A percentile compares a stretch with the other conserved stretches of the same genome.
Evolutionary conservation across 1,140 invertebrate genomes (phyloP).

Genomic region (Dinoponera quadriceps): DNA sequence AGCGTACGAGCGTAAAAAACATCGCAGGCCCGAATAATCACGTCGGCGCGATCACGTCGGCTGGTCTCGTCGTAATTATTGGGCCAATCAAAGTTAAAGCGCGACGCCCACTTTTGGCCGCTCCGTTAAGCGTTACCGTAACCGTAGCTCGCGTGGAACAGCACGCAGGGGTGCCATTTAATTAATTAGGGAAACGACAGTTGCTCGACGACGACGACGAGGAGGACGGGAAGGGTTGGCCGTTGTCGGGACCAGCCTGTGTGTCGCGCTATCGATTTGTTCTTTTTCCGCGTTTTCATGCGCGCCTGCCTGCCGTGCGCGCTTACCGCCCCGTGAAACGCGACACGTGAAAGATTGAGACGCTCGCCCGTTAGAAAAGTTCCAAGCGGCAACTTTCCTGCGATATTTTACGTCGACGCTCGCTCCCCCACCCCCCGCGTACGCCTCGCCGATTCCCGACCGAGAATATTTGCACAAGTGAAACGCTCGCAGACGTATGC

Average conservation of each 20-base stretch:
- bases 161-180: constrained; percentile 64
- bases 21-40: constrained; percentile 3
- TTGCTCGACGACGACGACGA: constrained; percentile 46
- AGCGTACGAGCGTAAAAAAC: too few species aligned
- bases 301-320: not conserved
- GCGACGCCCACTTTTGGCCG: constrained; percentile 54
- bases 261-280: constrained; percentile 48
- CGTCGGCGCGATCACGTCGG: not conserved
- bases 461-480: too few species aligned
- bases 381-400: not conserved
- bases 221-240: constrained; percentile 53
- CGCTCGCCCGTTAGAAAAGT: not conserved
- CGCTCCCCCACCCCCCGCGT: too few species aligned
- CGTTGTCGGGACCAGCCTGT: constrained; percentile 12
- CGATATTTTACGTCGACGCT: too few species aligned
- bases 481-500: too few species aligned
- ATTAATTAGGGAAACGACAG: constrained; percentile 69
- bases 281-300: not conserved
- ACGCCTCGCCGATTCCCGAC: too few species aligned
- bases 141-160: constrained; percentile 36
- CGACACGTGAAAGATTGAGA: constrained; percentile 2
- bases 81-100: constrained; percentile 64
- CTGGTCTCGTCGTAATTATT: constrained; percentile 36
- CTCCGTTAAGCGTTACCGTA: constrained; percentile 3
- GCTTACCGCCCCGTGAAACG: not conserved